These are phyloP conservation scores for Philypnodon macrostomus DNA, from an alignment of 2,797 vertebrate genomes.

Conservation along the genomic window DNA sequence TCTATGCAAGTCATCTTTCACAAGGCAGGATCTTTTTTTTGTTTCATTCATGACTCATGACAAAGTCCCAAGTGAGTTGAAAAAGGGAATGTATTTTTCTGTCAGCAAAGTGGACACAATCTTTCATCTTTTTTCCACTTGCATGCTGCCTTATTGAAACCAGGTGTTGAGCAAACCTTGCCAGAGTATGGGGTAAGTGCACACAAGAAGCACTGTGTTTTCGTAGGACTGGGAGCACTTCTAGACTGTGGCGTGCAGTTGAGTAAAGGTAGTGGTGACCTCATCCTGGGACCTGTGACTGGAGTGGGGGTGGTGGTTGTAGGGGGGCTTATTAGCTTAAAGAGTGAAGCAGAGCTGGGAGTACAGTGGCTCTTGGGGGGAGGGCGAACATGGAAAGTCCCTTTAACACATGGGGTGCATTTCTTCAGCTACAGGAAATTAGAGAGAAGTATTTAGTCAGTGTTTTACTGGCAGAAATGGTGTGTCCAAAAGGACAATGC, in stretches of 20 bases:
- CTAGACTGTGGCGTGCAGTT: constrained; percentile 44
- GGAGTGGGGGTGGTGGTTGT: constrained; percentile 40
- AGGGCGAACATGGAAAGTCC: constrained; percentile 70
- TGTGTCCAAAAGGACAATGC: constrained; percentile 25
- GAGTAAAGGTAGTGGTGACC: constrained; percentile 67
- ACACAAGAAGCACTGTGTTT: constrained; percentile 66
- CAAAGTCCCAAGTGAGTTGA: constrained; percentile 26
- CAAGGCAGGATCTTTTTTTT: no score
- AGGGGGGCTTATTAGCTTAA: no score
- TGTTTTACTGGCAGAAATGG: constrained; percentile 24
- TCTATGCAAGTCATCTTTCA: no score
- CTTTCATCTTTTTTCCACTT: constrained; percentile 54
- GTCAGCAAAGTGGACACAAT: constrained; percentile 39
- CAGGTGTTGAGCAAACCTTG: constrained; percentile 66
- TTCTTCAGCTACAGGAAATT: constrained; percentile 66
- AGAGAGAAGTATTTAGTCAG: constrained; percentile 60
- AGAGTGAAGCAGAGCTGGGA: constrained; percentile 46
- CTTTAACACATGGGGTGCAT: constrained; percentile 69
- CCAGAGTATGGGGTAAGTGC: constrained; percentile 38
- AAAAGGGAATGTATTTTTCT: no score
- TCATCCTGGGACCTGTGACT: constrained; percentile 60
- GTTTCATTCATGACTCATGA: constrained; percentile 45
- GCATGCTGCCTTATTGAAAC: constrained; percentile 68
- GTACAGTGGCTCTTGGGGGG: constrained; percentile 42
- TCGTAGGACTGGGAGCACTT: constrained; percentile 20